Conservation (phyloP, 2,797 vertebrate genomes). For the Pseudocheirus occidentalis region DNA sequence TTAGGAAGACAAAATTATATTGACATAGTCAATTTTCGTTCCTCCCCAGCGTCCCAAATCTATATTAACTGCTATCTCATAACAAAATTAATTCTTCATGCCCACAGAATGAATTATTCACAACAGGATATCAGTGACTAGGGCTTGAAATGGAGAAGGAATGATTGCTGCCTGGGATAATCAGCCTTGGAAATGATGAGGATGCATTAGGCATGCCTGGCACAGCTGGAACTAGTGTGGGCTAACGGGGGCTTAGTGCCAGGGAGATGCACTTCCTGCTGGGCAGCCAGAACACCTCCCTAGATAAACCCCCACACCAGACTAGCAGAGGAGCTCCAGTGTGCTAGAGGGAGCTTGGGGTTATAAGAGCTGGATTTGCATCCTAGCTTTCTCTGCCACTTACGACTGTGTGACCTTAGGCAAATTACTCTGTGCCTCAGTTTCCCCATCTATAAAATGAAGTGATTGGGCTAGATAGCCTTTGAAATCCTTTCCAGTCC, state of each 20-base stretch:
- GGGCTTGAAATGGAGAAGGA: not conserved
- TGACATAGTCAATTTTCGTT: not conserved
- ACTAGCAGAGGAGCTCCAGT: not conserved
- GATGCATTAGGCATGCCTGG: not conserved
- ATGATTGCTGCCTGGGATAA: not conserved
- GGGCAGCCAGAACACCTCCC: not conserved
- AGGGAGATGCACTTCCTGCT: not conserved
- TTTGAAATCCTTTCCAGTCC: not conserved
- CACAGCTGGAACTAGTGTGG: not conserved
- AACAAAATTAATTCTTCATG: slow-evolving; percentile 16
- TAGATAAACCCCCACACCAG: not conserved
- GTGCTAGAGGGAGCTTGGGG: not conserved
- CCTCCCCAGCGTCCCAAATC: slow-evolving; percentile 14
- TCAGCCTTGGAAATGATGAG: not conserved
- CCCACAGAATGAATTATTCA: slow-evolving; percentile 5
- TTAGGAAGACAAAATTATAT: slow-evolving; percentile 2
- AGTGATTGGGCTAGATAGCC: not conserved
- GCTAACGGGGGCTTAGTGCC: not conserved
- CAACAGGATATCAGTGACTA: not conserved
- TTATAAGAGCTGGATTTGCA: not conserved
- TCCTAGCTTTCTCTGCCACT: not conserved
- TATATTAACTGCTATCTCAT: not conserved
- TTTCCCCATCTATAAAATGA: not conserved
- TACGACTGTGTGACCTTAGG: not conserved
- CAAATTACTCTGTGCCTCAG: not conserved